Conservation (phyloP, 2,888 invertebrate species). For the Amphipoea oculea region DNA sequence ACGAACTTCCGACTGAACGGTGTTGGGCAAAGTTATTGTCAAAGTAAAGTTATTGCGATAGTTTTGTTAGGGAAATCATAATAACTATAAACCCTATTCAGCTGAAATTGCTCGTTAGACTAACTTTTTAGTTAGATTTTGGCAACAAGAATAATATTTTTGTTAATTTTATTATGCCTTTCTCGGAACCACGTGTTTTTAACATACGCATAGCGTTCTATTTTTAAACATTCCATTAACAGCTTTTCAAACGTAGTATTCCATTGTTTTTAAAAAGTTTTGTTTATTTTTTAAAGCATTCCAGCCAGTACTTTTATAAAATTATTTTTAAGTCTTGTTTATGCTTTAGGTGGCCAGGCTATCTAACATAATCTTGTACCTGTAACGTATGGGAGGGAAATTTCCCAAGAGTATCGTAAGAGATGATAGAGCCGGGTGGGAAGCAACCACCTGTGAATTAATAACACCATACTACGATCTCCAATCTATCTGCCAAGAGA, state of each 20-base stretch:
- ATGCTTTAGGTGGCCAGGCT: conserved; percentile 2
- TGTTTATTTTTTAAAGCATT: neutral
- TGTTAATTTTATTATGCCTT: neutral
- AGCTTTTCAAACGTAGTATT: neutral
- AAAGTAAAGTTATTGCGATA: conserved; percentile 46
- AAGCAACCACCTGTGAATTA: conserved; percentile 43
- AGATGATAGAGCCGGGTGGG: conserved; percentile 40
- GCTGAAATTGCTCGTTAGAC: conserved; percentile 2
- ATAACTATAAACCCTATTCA: conserved; percentile 14
- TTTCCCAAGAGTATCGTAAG: conserved; percentile 50
- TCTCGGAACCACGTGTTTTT: neutral
- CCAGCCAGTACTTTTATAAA: neutral
- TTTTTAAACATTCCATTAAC: neutral
- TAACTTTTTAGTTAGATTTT: neutral
- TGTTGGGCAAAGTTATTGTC: conserved; percentile 38
- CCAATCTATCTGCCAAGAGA: conserved; percentile 25
- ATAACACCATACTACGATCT: conserved; percentile 40
- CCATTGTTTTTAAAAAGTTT: neutral
- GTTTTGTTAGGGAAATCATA: conserved; percentile 37
- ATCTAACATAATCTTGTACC: conserved; percentile 9
- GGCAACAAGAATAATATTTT: neutral
- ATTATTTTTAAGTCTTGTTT: neutral
- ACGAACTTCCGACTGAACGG: conserved; percentile 36
- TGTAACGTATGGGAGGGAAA: conserved; percentile 17
- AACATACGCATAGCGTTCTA: neutral